Percentiles rank a stretch among this genome's conserved stretches.
phyloP scores from a whole-genome alignment of 92 coral and sea anemone genomes.

The Umimayanthus chanpuru region DNA sequence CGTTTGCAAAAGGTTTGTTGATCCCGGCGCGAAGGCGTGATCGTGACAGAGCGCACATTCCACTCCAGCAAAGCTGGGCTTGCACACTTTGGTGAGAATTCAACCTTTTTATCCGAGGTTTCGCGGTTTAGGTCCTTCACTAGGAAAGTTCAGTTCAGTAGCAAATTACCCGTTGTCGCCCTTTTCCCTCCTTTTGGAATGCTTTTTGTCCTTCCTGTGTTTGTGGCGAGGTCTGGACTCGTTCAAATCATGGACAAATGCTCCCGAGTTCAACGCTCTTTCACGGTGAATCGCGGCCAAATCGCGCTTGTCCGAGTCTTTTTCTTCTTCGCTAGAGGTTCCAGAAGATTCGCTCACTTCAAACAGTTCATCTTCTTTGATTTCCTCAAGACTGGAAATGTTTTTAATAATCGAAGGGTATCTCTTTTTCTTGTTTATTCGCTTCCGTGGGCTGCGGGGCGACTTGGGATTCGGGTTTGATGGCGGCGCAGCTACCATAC shows the following conservation, averaged over 20 bases:
- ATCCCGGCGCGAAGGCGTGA: not conserved
- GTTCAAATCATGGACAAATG: constrained; percentile 54
- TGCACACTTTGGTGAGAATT: not conserved
- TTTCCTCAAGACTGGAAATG: constrained; percentile 37
- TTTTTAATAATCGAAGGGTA: constrained; percentile 38
- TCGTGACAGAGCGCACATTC: not conserved
- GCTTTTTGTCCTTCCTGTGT: constrained; percentile 42
- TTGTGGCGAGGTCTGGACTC: constrained; percentile 75
- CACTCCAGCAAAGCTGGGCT: not conserved
- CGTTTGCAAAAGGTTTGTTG: not conserved
- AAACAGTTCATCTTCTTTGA: constrained; percentile 43
- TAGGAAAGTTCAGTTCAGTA: constrained; percentile 5
- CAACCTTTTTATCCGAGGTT: not conserved
- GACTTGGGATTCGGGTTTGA: constrained; percentile 13
- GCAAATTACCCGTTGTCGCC: constrained; percentile 10
- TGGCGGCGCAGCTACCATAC: constrained; percentile 34
- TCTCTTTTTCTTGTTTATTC: constrained; percentile 41
- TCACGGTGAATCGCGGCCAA: constrained; percentile 92
- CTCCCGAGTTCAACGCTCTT: constrained; percentile 81
- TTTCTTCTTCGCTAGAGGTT: constrained; percentile 52
- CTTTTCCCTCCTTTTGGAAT: constrained; percentile 33
- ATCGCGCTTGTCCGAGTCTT: constrained; percentile 57
- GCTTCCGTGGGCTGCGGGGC: constrained; percentile 38
- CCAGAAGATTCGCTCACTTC: constrained; percentile 40
- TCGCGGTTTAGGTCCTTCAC: not conserved